Base-by-base conservation (phyloP, 2,113 vertebrate genomes). In the Ictidomys tridecemlineatus region DNA sequence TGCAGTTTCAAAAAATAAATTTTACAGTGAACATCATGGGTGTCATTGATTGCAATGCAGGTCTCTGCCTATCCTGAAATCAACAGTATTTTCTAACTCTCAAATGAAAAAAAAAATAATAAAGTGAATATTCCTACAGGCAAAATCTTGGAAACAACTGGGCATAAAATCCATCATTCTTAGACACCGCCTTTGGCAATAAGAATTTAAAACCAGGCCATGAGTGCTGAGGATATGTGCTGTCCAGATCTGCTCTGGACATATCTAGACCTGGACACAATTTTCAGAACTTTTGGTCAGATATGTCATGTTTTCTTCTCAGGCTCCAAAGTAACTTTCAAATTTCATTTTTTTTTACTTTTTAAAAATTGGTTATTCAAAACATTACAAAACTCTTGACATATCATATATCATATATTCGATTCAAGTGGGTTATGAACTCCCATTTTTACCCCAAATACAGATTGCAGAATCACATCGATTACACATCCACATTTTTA, bases 261-360 rank as follows among this genome's bases (percentile, higher is more conserved):
- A 70, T 16, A n/a, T n/a, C 30, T 45, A 26, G 34, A 97, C 42
- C 73, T 84, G 65, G 42, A 30, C 56, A 48, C 78, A 70, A 45
- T 16, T 87, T 56, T 98, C 96, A 97, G 96, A 83, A 63, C 78
- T 53, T 34, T 76, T 13, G 28, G 85, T 74, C 85, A 94, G 88
- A 37, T 32, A 58, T n/a, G 16, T 63, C 32, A 20, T 26, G 30
- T 73, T 95, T 87, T 96, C 95, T 96, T 93, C 91, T 86, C 67
- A 96, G 72, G 51, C 34, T 98, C 93, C 87, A 58, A 80, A 91
- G 3, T 78, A 63, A 94, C 80, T 85, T 95, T 93, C 83, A 53
- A 74, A 92, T 85, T 34, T 98, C 95, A 97, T 91, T 97, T 96
- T 94, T 39, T 39, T 39, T 39, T 39, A n/a, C n/a, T n/a, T n/a